Evolutionary conservation across 1,140 invertebrate species (phyloP), one percentile per base, ranked within the genome.

Genomic region (Cardiocondyla obscurior): DNA sequence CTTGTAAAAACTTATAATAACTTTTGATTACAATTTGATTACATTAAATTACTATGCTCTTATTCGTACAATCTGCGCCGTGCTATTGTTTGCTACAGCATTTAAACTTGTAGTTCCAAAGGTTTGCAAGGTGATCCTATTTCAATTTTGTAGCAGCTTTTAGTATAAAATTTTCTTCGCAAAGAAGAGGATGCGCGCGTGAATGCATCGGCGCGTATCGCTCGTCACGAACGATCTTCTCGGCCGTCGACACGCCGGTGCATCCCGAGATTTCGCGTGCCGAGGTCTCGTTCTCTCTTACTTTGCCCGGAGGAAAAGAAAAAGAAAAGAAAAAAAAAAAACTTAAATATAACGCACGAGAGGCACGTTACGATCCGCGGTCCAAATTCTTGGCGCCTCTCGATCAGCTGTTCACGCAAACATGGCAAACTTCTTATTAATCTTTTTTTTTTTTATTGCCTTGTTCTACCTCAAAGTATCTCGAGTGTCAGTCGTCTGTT

Each of bases 181-280:
- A 22, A 53, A 69, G 7, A 79, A 46, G 36, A 36, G 28, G 19
- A 33, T 12, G 55, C 16, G 39, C 22, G 51, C 25, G 25, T n/a
- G 36, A 16, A n/a, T n/a, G 60, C 58, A 77, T 53, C 74, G 33
- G 16, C 74, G 74, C 60, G 62, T 79, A 62, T 79, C 74, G 74
- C 22, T 36, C 46, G 74, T 67, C 46, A 46, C 53, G 42, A 67
- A 67, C 74, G 46, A 53, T 79, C 28, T 25, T 60, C 55, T 60
- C 72, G 72, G 57, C 25, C 72, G 14, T 76, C 72, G 57, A 76
- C 72, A 76, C 39, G 39, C 25, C 30, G 55, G 0, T 22, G 12
- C 12, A 19, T 10, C 39, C 42, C 33, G 46, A 53, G 33, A 69
- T 79, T 69, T 79, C 36, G 36, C 33, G 22, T 16, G 19, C 14